Conservation (phyloP, 2,888 invertebrate genomes). For the Lasioglossum leucozonium region DNA sequence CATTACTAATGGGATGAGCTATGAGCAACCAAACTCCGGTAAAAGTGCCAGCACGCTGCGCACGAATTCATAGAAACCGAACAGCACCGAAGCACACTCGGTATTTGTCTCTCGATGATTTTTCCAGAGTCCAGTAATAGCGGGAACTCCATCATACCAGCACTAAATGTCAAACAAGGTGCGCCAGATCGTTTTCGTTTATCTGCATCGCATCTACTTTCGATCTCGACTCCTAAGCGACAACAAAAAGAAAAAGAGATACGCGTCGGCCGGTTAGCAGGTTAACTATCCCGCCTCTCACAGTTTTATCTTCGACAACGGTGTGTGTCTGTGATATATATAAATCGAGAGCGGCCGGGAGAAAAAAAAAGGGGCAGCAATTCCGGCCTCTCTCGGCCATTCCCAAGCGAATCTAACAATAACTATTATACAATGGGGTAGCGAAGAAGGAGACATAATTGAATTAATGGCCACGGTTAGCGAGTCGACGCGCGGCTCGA, state of each 20-base stretch:
- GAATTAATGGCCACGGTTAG: slow-evolving; percentile 6
- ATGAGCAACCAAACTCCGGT: no score
- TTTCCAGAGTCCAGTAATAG: background rate
- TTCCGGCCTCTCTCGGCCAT: background rate
- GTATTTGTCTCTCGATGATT: background rate
- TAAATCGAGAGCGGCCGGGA: background rate
- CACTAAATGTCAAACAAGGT: slow-evolving; percentile 16
- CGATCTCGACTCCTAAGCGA: background rate
- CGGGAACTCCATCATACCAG: background rate
- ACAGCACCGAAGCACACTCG: background rate
- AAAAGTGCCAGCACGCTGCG: no score
- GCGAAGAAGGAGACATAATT: slow-evolving; percentile 4
- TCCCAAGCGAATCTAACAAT: slow-evolving; percentile 6
- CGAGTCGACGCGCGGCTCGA: background rate
- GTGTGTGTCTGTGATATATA: background rate
- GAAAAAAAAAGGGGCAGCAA: background rate
- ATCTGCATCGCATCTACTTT: slow-evolving; percentile 4
- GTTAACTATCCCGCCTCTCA: background rate
- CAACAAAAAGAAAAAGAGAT: background rate
- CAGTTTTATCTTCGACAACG: background rate
- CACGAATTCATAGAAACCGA: background rate
- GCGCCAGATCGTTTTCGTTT: slow-evolving; percentile 8
- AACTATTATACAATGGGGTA: slow-evolving; percentile 2
- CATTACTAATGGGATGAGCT: no score
- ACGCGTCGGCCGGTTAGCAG: background rate